These are phyloP conservation scores for Acrocephalus kingi DNA, from an alignment of 2,113 vertebrate species.

Conservation along the genomic window DNA sequence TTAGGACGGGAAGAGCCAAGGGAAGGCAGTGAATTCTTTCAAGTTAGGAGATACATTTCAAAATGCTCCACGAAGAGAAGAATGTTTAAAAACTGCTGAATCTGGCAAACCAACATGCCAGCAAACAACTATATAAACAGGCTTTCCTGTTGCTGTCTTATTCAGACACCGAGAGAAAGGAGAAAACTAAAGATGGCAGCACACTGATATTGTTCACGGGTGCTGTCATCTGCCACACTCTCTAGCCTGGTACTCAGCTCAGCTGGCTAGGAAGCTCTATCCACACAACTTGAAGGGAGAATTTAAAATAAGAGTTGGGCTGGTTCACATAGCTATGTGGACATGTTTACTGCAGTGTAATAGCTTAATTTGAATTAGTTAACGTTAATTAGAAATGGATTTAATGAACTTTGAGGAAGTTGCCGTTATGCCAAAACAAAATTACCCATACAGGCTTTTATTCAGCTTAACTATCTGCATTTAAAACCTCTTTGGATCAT, in stretches of 20 bases:
- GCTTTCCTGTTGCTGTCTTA: conserved; percentile 1
- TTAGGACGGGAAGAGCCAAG: background rate
- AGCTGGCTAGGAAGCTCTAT: background rate
- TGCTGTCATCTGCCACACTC: background rate
- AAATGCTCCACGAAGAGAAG: background rate
- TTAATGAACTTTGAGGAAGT: conserved; percentile 53
- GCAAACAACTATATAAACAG: background rate
- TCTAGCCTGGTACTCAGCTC: background rate
- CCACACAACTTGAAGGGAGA: background rate
- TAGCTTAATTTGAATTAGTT: conserved; percentile 25
- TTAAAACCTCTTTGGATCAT: background rate
- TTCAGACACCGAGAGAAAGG: conserved; percentile 6
- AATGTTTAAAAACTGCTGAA: background rate
- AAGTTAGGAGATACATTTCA: background rate
- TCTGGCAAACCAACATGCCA: background rate
- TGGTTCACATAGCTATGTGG: background rate
- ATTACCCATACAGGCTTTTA: background rate
- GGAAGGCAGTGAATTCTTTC: background rate
- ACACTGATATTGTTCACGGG: background rate
- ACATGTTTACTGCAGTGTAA: background rate
- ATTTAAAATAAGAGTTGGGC: background rate
- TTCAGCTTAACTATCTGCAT: background rate
- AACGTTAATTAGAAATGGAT: conserved; percentile 44
- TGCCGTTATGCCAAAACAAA: conserved; percentile 23
- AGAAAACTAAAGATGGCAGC: conserved; percentile 49